A percentile compares a stretch with the other conserved stretches of the same genome.
Evolutionary conservation across 2,113 vertebrate genomes (phyloP).

Genomic region (Clarias magur): DNA sequence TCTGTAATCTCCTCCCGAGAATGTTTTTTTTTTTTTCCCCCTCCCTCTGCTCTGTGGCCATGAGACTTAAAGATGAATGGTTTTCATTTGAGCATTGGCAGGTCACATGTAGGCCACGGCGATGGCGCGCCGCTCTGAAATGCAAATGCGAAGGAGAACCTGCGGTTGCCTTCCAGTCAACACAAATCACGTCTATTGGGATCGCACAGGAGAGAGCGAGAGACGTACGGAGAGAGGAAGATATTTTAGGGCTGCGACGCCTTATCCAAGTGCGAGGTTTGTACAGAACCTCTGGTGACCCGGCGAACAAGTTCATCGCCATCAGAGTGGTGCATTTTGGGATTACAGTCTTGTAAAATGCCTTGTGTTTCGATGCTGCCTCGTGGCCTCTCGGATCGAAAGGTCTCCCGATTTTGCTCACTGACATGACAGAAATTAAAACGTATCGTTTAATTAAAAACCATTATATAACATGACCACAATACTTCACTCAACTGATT

Average conservation of each 20-base stretch:
- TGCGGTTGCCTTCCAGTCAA: slow-evolving; percentile 21
- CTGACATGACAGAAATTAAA: not conserved
- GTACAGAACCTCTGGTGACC: not conserved
- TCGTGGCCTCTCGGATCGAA: not conserved
- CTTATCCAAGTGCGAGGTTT: not conserved
- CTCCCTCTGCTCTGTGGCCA: slow-evolving; percentile 43
- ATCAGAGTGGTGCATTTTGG: slow-evolving; percentile 12
- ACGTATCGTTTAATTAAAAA: not conserved
- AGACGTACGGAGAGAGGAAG: slow-evolving; percentile 2
- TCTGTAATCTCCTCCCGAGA: slow-evolving; percentile 56
- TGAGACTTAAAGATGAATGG: slow-evolving; percentile 59
- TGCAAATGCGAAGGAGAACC: slow-evolving; percentile 31
- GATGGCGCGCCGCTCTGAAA: slow-evolving; percentile 40
- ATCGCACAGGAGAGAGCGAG: not conserved
- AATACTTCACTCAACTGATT: not conserved
- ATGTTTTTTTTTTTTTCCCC: slow-evolving; percentile 17
- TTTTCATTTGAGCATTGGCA: slow-evolving; percentile 56
- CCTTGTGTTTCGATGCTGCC: not conserved
- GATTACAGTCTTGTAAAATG: not conserved
- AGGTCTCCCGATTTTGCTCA: not conserved
- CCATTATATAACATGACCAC: not conserved
- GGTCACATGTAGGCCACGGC: slow-evolving; percentile 52
- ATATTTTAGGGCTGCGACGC: not conserved
- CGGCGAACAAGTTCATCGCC: not conserved
- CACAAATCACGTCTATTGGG: slow-evolving; percentile 29